These are phyloP conservation scores for Hypocryptadius cinnamomeus DNA, from an alignment of 2,113 vertebrate genomes.

Conservation along the genomic window DNA sequence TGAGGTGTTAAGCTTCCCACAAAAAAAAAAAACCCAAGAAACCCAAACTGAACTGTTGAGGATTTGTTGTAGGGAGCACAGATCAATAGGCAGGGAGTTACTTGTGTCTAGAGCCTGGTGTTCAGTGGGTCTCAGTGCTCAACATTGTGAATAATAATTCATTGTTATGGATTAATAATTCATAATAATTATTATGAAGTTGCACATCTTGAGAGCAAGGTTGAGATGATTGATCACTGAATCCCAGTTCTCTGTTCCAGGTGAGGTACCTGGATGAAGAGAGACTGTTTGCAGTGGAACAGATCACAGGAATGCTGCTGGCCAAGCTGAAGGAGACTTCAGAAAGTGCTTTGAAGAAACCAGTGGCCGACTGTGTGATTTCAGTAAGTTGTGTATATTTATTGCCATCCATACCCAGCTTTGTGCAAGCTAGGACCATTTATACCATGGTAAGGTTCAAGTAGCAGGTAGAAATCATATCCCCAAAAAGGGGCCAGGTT, in stretches of 20 bases:
- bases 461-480: not conserved
- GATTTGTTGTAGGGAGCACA: not conserved
- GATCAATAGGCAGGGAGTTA: rapidly evolving
- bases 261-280: slow-evolving; percentile 92
- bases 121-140: not conserved
- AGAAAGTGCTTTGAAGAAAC: slow-evolving; percentile 91
- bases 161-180: not conserved
- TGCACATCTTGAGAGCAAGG: not conserved
- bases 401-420: not conserved
- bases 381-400: slow-evolving; percentile 74
- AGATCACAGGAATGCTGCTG: slow-evolving; percentile 89
- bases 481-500: not conserved
- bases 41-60: not conserved
- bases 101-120: not conserved
- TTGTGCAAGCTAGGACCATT: not conserved
- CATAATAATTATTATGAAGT: not conserved
- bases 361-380: slow-evolving; percentile 93
- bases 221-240: not conserved
- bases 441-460: no score
- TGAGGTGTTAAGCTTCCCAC: not conserved
- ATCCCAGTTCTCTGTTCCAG: slow-evolving; percentile 56
- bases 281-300: slow-evolving; percentile 89
- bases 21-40: not conserved
- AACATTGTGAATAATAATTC: not conserved
- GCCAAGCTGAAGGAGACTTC: slow-evolving; percentile 94